A percentile compares a stretch with the other conserved stretches of the same genome.
phyloP scores from a whole-genome alignment of 2,113 vertebrate genomes.

The Seriola rivoliana region DNA sequence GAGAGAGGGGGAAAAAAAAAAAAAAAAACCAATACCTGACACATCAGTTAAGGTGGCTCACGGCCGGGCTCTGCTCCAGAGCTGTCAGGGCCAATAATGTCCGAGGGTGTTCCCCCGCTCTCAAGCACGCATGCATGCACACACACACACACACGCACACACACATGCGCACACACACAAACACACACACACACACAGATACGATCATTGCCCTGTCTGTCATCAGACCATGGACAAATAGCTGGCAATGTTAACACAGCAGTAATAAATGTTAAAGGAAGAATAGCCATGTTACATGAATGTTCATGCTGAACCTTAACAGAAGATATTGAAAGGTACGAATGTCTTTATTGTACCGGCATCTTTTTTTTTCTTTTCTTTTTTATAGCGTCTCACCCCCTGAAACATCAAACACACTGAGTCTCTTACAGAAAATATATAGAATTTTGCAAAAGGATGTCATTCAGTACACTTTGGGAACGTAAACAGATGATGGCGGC shows the following conservation, averaged over 20 bases:
- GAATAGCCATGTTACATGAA: too few relatives aligned
- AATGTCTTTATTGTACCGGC: too few relatives aligned
- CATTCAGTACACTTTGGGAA: too few relatives aligned
- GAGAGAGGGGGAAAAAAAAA: background rate
- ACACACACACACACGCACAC: background rate
- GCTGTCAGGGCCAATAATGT: constrained; percentile 55
- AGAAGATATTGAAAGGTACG: background rate
- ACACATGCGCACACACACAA: background rate
- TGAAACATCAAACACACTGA: background rate
- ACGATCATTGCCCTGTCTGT: background rate
- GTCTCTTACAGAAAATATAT: too few relatives aligned
- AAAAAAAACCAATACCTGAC: constrained; percentile 62
- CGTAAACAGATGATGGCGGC: background rate
- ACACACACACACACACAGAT: background rate
- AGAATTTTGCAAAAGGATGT: too few relatives aligned
- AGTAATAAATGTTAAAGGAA: background rate
- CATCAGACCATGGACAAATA: background rate
- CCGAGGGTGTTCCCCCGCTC: background rate
- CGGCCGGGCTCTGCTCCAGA: constrained; percentile 56
- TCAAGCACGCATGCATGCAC: too few relatives aligned
- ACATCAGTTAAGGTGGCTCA: constrained; percentile 53
- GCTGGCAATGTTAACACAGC: background rate
- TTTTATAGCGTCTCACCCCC: background rate
- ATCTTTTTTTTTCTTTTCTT: too few relatives aligned
- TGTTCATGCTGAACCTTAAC: background rate